Conservation (phyloP, 1,140 invertebrate genomes). For the Brachionus asplanchnoidis region DNA sequence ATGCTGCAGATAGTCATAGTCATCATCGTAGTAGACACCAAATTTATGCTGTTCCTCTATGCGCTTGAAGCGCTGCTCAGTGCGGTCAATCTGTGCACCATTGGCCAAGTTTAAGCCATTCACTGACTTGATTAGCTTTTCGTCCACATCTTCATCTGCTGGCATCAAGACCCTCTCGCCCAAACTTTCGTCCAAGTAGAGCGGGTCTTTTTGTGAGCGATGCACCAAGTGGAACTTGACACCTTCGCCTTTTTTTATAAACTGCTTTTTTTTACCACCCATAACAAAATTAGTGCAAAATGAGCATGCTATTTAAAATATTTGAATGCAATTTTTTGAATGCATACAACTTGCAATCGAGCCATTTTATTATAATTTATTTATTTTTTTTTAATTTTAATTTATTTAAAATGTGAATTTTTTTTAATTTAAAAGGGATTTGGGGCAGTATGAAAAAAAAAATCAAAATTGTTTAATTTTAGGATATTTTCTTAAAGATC, state of each 20-base stretch:
- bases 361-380: too few species aligned
- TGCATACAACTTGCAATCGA: too few species aligned
- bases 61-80: conserved; percentile 44
- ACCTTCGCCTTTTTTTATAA: conserved; percentile 84
- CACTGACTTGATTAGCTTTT: conserved; percentile 37
- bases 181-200: conserved; percentile 77
- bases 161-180: conserved; percentile 74
- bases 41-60: conserved; percentile 77
- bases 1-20: conserved; percentile 92
- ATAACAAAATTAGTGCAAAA: background rate
- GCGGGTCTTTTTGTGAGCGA: conserved; percentile 83
- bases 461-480: too few species aligned
- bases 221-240: conserved; percentile 85
- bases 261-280: conserved; percentile 66
- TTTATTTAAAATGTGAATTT: too few species aligned
- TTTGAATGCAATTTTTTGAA: background rate
- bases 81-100: background rate
- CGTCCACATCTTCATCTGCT: background rate
- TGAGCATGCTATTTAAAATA: conserved; percentile 1
- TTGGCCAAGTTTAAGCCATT: conserved; percentile 43
- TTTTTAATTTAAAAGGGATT: too few species aligned
- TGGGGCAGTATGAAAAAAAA: too few species aligned
- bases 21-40: conserved; percentile 91
- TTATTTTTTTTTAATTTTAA: too few species aligned
- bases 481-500: too few species aligned